Conservation (phyloP, 2,888 invertebrate genomes). For the Drosophila melanosoma region DNA sequence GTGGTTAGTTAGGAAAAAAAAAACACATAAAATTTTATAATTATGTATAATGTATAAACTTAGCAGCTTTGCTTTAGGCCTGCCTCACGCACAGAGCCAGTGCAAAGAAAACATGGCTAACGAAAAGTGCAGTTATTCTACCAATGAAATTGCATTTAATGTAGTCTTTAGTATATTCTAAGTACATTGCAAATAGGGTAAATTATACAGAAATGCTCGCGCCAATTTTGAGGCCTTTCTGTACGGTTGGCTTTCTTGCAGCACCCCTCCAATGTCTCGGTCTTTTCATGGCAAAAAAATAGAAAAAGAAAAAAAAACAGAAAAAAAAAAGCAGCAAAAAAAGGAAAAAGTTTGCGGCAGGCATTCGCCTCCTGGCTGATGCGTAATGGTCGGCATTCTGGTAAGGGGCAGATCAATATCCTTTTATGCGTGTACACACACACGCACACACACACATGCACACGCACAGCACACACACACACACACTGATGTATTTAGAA, state of each 20-base stretch:
- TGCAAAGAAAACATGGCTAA: conserved; percentile 55
- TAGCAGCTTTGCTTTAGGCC: conserved; percentile 18
- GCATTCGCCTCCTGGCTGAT: conserved; percentile 48
- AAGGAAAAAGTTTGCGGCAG: conserved; percentile 71
- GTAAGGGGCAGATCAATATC: conserved; percentile 81
- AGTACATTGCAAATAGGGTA: conserved; percentile 37
- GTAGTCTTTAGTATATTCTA: conserved; percentile 29
- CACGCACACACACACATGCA: conserved; percentile 2
- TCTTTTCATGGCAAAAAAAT: conserved; percentile 38
- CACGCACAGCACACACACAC: not conserved
- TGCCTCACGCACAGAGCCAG: conserved; percentile 30
- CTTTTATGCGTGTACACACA: conserved; percentile 70
- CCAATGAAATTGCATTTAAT: conserved; percentile 61
- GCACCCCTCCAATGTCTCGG: conserved; percentile 56
- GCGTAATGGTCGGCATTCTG: conserved; percentile 72
- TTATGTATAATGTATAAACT: conserved; percentile 59
- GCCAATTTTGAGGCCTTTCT: conserved; percentile 69
- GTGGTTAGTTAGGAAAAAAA: conserved; percentile 6
- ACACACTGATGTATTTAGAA: conserved; percentile 33
- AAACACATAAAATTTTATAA: conserved; percentile 51
- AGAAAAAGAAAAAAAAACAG: conserved; percentile 8
- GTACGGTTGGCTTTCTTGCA: conserved; percentile 43
- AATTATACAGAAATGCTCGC: conserved; percentile 60
- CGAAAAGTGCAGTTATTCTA: conserved; percentile 71
- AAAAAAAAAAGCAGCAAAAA: conserved; percentile 38